Evolutionary conservation across 2,888 invertebrate genomes (phyloP).

Genomic region (Drosophila flavopinicola): DNA sequence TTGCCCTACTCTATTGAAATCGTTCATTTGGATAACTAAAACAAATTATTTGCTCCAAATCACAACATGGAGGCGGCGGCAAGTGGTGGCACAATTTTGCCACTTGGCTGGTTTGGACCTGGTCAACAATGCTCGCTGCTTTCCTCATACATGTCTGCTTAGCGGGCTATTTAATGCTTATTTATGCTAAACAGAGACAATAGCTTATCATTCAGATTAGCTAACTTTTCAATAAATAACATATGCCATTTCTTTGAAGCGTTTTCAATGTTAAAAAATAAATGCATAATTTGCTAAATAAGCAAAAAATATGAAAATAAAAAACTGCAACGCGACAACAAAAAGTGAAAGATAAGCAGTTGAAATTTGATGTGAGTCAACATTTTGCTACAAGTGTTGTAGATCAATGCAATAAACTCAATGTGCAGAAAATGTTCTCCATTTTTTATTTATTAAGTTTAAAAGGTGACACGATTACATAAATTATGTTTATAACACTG

Average conservation of each 20-base stretch:
- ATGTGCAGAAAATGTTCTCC: too few species aligned
- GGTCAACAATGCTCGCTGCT: constrained; percentile 3
- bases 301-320: background rate
- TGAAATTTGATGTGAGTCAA: background rate
- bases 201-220: constrained; percentile 29
- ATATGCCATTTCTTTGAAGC: constrained; percentile 17
- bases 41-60: constrained; percentile 69
- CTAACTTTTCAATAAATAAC: constrained; percentile 30
- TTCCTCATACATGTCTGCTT: constrained; percentile 14
- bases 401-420: too few species aligned
- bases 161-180: constrained; percentile 37
- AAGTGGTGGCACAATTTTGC: constrained; percentile 52
- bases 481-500: too few species aligned
- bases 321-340: too few species aligned
- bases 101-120: constrained; percentile 48
- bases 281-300: constrained; percentile 29
- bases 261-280: constrained; percentile 59
- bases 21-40: constrained; percentile 66
- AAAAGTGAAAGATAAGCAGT: constrained; percentile 15
- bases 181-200: constrained; percentile 30
- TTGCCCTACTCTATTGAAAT: constrained; percentile 34
- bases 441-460: too few species aligned
- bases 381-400: background rate
- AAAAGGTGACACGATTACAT: too few species aligned
- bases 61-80: constrained; percentile 31